Percentiles rank a stretch among this genome's conserved stretches.
phyloP scores from a whole-genome alignment of 2,888 invertebrate genomes.

The Laspeyria flexula region DNA sequence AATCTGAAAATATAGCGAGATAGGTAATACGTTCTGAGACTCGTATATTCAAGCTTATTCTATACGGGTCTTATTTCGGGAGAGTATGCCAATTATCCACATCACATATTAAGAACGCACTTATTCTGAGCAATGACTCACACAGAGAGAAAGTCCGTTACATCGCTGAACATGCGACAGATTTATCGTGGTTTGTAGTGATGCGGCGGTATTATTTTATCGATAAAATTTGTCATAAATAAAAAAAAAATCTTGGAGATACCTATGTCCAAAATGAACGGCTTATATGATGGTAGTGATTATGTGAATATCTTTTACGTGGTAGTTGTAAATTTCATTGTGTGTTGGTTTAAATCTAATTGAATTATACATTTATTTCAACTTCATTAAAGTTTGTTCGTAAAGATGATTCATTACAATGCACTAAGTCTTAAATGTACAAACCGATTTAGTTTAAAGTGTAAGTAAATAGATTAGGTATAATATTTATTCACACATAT shows the following conservation, averaged over 20 bases:
- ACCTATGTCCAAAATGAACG: no score
- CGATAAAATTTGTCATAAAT: conserved; percentile 36
- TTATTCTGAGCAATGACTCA: conserved; percentile 83
- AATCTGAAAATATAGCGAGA: not conserved
- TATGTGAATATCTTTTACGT: no score
- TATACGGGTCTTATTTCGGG: conserved; percentile 71
- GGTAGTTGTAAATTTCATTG: no score
- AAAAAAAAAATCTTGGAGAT: no score
- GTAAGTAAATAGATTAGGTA: no score
- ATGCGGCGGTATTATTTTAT: conserved; percentile 38
- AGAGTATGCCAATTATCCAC: conserved; percentile 83
- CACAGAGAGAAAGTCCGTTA: conserved; percentile 83
- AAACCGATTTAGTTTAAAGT: not conserved
- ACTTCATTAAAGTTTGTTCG: no score
- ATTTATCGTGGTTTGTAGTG: conserved; percentile 80
- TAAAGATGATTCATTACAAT: no score
- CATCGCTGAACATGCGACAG: conserved; percentile 86
- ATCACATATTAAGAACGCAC: conserved; percentile 80
- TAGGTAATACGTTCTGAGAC: conserved; percentile 1
- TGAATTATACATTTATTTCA: no score
- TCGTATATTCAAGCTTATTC: conserved; percentile 49
- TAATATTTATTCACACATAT: no score
- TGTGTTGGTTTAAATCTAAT: no score
- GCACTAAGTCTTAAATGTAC: not conserved
- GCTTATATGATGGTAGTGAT: no score